These are phyloP conservation scores for Scortum barcoo DNA, from an alignment of 2,113 vertebrate genomes.

Conservation along the genomic window DNA sequence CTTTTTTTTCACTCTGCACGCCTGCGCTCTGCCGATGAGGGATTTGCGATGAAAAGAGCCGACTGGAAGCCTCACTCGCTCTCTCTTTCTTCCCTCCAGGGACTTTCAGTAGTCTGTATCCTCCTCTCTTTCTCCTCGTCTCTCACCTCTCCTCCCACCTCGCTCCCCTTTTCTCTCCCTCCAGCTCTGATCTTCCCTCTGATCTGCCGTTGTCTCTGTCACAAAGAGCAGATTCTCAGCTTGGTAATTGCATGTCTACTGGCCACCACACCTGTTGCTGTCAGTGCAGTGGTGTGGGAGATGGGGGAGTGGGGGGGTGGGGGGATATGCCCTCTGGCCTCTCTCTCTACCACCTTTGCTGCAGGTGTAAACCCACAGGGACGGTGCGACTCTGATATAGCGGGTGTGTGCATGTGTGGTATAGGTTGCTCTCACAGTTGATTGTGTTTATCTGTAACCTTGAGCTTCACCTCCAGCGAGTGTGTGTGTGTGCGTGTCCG, in stretches of 20 bases:
- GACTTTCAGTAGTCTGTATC: slow-evolving; percentile 59
- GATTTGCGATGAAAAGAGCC: slow-evolving; percentile 66
- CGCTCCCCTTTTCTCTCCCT: slow-evolving; percentile 16
- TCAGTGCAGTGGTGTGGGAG: slow-evolving; percentile 64
- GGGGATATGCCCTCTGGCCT: slow-evolving; percentile 60
- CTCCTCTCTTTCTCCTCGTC: slow-evolving; percentile 19
- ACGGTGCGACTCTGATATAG: slow-evolving; percentile 5
- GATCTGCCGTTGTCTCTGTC: slow-evolving; percentile 70
- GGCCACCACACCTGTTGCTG: slow-evolving; percentile 82
- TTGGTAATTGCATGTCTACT: slow-evolving; percentile 76
- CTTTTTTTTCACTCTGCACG: background rate
- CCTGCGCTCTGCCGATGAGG: slow-evolving; percentile 27
- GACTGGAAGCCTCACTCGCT: slow-evolving; percentile 47
- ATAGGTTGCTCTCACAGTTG: slow-evolving; percentile 34
- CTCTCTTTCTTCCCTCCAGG: slow-evolving; percentile 29
- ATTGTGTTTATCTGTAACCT: slow-evolving; percentile 74
- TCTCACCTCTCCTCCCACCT: slow-evolving; percentile 49
- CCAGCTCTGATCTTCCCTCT: slow-evolving; percentile 61
- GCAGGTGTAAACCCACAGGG: slow-evolving; percentile 41
- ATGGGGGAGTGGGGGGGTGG: no score
- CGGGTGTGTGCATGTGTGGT: slow-evolving; percentile 36
- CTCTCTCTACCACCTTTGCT: slow-evolving; percentile 37
- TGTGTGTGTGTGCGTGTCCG: slow-evolving; percentile 54
- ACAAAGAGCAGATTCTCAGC: slow-evolving; percentile 67
- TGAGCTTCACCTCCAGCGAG: slow-evolving; percentile 59